A percentile compares a stretch with the other conserved stretches of the same genome.
Conservation (phyloP, 1,140 invertebrate genomes). For the Lerema accius region DNA sequence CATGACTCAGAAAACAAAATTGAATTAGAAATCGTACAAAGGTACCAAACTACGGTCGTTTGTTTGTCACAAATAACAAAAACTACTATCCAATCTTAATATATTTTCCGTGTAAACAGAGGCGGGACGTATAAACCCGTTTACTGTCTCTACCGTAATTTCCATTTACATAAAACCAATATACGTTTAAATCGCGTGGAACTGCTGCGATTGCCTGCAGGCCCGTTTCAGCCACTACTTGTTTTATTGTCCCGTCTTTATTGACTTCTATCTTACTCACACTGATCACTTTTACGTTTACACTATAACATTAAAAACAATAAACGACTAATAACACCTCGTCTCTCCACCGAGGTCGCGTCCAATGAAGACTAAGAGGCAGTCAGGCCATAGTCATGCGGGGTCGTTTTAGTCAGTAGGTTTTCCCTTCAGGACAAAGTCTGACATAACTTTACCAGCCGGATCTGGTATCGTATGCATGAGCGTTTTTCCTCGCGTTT, state of each 20-base stretch:
- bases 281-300: not conserved
- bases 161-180: constrained; percentile 50
- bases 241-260: constrained; percentile 32
- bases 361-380: no score
- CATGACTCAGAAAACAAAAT: no score
- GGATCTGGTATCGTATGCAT: no score
- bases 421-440: no score
- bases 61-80: not conserved
- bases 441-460: no score
- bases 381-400: no score
- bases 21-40: no score
- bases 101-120: constrained; percentile 14
- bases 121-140: constrained; percentile 15
- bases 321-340: no score
- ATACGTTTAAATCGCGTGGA: constrained; percentile 47
- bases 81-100: constrained; percentile 3
- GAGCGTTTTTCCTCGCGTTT: no score
- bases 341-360: no score
- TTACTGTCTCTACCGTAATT: constrained; percentile 33
- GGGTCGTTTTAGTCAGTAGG: no score
- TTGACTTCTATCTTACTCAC: constrained; percentile 13
- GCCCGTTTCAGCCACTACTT: constrained; percentile 15
- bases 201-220: constrained; percentile 31
- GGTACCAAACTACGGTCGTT: not conserved
- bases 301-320: no score